Base-by-base conservation (phyloP, 2,888 invertebrate species). In the Uloborus plumipes region DNA sequence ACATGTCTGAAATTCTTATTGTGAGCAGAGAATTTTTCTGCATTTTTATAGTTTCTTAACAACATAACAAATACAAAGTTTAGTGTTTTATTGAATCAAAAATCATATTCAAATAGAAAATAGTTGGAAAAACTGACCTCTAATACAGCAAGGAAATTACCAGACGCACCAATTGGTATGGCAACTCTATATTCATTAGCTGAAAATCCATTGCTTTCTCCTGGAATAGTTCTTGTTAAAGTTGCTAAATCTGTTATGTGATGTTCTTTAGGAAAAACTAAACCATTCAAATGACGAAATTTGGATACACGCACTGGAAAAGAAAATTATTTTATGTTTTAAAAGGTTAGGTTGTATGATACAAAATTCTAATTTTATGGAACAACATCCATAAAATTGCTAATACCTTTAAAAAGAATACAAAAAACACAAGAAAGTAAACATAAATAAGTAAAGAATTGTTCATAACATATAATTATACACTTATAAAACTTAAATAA, bases 141-240 rank as follows among this genome's bases (percentile, higher is more conserved):
- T 86, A 97, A 92, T 55, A 98, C 92, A 64, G 95, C 95, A 71
- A 98, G 92, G 88, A 95, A 94, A 0, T 97, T 98, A 15, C 97
- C 97, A 18, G 96, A 94, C 0, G 97, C 97, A 76, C 94, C 93
- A 64, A 98, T 90, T 0, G 98, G 97, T 0, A 98, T 94, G 0
- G 97, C 98, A 83, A 96, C 95, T 39, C 96, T 92, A 85, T 93
- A 92, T 14, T 93, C 92, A 90, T 98, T 98, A 0, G 94, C 96
- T 89, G 95, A 94, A 88, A 98, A 96, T 50, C 96, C 95, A 88
- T 98, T 96, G 89, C 97, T 96, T 90, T 98, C 97, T 0, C 97
- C 96, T 0, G 97, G 95, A 87, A 97, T 93, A 88, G 96, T 97
- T 65, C 95, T 92, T 88, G 95, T 95, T 59, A 98, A 91, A 88